A percentile compares a stretch with the other conserved stretches of the same genome.
phyloP scores from a whole-genome alignment of 1,140 invertebrate species.

The Cecropterus lyciades region DNA sequence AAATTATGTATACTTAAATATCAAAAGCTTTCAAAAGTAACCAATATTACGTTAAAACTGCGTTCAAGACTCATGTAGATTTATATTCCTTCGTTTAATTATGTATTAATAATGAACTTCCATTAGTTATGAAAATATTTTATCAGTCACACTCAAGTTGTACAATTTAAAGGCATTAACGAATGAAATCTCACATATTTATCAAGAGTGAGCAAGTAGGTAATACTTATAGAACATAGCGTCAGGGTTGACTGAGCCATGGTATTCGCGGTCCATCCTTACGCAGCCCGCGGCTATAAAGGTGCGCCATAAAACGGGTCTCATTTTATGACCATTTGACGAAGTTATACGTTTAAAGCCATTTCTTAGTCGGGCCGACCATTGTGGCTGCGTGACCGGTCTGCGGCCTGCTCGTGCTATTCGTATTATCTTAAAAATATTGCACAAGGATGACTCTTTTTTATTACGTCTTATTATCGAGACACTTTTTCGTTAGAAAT shows the following conservation, averaged over 20 bases:
- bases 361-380: constrained; percentile 69
- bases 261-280: constrained; percentile 71
- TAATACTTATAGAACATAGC: constrained; percentile 17
- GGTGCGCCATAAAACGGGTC: constrained; percentile 79
- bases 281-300: constrained; percentile 75
- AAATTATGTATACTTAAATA: no score
- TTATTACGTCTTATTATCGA: constrained; percentile 22
- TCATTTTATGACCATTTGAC: constrained; percentile 81
- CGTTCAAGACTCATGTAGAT: no score
- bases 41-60: no score
- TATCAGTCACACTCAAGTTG: not conserved
- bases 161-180: constrained; percentile 12
- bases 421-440: constrained; percentile 65
- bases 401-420: constrained; percentile 53
- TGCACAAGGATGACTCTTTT: constrained; percentile 46
- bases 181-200: constrained; percentile 16
- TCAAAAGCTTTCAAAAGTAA: no score
- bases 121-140: not conserved
- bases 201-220: constrained; percentile 7
- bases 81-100: not conserved
- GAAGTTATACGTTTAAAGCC: constrained; percentile 79
- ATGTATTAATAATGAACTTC: not conserved
- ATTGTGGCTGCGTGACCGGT: constrained; percentile 75
- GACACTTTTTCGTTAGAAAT: not conserved
- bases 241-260: constrained; percentile 42